These are phyloP conservation scores for Noctua janthe DNA, from an alignment of 2,888 invertebrate genomes.

Conservation along the genomic window DNA sequence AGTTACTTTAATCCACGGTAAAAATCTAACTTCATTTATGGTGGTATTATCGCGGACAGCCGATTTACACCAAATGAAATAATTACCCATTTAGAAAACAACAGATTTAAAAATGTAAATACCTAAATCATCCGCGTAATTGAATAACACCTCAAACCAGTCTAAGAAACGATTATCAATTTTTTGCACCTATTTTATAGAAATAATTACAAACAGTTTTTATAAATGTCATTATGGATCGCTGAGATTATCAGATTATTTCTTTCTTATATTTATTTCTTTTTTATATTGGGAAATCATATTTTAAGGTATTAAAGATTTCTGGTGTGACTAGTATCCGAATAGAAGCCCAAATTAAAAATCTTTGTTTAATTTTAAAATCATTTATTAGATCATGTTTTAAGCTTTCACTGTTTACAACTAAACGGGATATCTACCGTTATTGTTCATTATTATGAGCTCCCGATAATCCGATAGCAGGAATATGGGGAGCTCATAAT, in stretches of 20 bases:
- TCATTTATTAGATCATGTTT: no score
- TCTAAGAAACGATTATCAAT: not conserved
- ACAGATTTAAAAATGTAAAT: slow-evolving; percentile 14
- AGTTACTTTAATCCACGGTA: no score
- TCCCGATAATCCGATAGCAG: no score
- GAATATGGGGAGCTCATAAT: no score
- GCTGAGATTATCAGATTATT: slow-evolving; percentile 20
- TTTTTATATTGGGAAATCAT: not conserved
- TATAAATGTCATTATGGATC: not conserved
- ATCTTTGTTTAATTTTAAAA: no score
- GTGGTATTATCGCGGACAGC: no score
- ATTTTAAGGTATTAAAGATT: not conserved
- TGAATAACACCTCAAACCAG: slow-evolving; percentile 1
- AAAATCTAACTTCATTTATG: no score
- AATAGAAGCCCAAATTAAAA: no score
- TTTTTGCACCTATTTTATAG: not conserved
- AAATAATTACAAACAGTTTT: slow-evolving; percentile 1
- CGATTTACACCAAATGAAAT: no score
- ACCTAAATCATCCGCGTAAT: not conserved
- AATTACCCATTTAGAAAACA: not conserved
- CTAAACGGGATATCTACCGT: no score
- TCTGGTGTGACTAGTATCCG: not conserved
- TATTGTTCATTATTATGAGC: no score
- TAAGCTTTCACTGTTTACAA: no score
- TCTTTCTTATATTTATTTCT: not conserved